A percentile compares a stretch with the other conserved stretches of the same genome.
Evolutionary conservation across 2,113 vertebrate species (phyloP).

Genomic region (Promerops cafer): DNA sequence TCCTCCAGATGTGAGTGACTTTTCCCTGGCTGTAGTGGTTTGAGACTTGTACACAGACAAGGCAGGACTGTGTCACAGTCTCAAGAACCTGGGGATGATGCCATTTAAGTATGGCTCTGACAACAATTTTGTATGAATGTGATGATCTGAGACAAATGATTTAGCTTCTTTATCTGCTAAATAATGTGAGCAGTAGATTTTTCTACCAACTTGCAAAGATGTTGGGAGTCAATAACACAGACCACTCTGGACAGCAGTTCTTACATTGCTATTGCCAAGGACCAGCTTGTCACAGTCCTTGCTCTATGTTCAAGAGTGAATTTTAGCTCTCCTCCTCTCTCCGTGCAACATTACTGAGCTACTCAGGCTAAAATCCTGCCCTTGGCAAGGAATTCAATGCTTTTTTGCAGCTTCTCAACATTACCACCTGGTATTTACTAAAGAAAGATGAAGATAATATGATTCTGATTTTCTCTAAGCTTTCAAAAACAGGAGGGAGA

Average conservation of each 20-base stretch:
- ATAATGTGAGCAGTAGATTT: background rate
- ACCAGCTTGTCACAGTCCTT: background rate
- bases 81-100: background rate
- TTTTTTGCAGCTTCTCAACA: background rate
- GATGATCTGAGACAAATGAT: background rate
- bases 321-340: background rate
- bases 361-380: background rate
- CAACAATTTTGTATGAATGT: background rate
- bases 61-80: background rate
- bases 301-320: background rate
- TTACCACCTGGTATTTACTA: background rate
- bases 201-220: background rate
- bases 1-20: background rate
- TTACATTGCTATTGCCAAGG: background rate
- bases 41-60: fast-evolving
- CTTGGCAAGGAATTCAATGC: background rate
- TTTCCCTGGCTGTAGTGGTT: background rate
- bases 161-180: background rate
- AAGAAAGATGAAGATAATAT: background rate
- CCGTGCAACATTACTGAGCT: background rate
- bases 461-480: background rate
- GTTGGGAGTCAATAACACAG: background rate
- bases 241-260: background rate
- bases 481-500: background rate
- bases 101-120: background rate